phyloP scores from a whole-genome alignment of 2,888 invertebrate genomes.

The Panopea generosa region DNA sequence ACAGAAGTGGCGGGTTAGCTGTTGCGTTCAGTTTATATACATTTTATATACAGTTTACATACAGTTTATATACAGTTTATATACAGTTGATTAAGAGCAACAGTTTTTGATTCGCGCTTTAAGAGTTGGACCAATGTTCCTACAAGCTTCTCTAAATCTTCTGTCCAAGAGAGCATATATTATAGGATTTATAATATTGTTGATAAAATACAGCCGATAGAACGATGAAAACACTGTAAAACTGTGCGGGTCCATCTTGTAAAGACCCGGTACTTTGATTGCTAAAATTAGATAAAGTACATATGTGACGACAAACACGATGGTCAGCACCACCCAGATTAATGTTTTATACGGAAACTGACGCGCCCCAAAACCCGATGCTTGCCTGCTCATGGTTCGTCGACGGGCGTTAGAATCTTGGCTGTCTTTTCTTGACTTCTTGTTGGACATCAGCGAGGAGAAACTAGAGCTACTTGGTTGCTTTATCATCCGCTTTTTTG shows the following conservation, averaged over 20 bases:
- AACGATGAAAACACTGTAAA: constrained; percentile 39
- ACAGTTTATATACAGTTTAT: no score
- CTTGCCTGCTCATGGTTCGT: constrained; percentile 47
- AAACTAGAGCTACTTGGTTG: constrained; percentile 40
- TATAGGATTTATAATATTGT: constrained; percentile 49
- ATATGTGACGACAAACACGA: constrained; percentile 45
- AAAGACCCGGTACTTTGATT: constrained; percentile 21
- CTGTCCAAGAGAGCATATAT: constrained; percentile 40
- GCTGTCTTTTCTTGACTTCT: constrained; percentile 3
- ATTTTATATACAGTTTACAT: no score
- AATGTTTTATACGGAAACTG: constrained; percentile 52
- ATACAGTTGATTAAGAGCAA: no score
- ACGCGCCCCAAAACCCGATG: constrained; percentile 53
- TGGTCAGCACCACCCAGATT: constrained; percentile 51
- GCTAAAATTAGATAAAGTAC: constrained; percentile 37
- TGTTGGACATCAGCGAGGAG: constrained; percentile 10
- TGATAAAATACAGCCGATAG: constrained; percentile 49
- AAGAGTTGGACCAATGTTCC: constrained; percentile 24
- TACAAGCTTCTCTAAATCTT: constrained; percentile 39
- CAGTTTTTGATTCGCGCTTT: constrained; percentile 12
- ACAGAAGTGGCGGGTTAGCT: no score
- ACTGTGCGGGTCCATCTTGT: constrained; percentile 19
- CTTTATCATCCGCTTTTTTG: constrained; percentile 43
- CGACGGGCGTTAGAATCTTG: constrained; percentile 21
- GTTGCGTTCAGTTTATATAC: no score